These are phyloP conservation scores for Rhizomys pruinosus DNA, from an alignment of 2,113 vertebrate species.

Conservation along the genomic window DNA sequence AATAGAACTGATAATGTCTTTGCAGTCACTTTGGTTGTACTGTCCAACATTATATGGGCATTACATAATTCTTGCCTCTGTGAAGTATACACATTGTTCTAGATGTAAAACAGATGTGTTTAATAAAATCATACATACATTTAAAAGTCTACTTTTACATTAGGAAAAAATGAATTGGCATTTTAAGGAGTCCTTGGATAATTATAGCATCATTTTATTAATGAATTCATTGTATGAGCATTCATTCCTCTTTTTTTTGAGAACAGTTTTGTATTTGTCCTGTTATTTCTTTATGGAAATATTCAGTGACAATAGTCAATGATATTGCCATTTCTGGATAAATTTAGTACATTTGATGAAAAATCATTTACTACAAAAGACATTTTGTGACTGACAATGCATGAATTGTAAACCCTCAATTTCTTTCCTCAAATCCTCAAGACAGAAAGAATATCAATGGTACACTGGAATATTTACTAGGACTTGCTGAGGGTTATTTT, in stretches of 20 bases:
- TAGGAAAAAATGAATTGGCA: constrained; percentile 21
- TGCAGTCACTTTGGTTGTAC: background rate
- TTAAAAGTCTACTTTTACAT: background rate
- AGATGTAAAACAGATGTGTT: background rate
- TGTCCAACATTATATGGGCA: background rate
- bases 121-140: background rate
- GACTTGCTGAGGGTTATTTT: background rate
- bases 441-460: background rate
- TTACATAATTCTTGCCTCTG: background rate
- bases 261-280: constrained; percentile 26
- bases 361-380: constrained; percentile 42
- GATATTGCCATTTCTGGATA: constrained; percentile 5
- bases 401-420: background rate
- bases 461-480: background rate
- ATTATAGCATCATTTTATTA: background rate
- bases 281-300: constrained; percentile 13
- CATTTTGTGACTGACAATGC: constrained; percentile 32
- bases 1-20: background rate
- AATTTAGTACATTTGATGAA: constrained; percentile 33
- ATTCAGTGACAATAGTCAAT: constrained; percentile 10
- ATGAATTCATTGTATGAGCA: background rate
- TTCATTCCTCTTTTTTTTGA: constrained; percentile 28
- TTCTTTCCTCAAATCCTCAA: constrained; percentile 27
- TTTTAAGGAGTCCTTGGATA: background rate
- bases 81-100: background rate